Evolutionary conservation across 2,113 vertebrate genomes (phyloP), one percentile per base, ranked within the genome.

Genomic region (Gila orcuttii): DNA sequence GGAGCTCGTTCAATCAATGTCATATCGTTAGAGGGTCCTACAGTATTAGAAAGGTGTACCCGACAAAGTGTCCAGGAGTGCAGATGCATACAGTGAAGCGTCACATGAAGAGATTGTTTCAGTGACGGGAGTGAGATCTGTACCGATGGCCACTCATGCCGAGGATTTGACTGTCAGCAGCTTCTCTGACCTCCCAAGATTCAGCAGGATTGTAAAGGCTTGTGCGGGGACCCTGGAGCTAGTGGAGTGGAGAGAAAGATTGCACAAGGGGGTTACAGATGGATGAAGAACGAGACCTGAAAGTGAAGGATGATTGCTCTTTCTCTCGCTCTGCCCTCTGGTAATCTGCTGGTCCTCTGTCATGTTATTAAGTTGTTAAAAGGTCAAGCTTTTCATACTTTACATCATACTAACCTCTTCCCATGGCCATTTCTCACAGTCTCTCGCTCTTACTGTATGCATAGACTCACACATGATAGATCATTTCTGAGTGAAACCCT

Each of bases 301-400:
- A 81, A 73, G 84, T 82, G 71, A 86, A 68, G 84, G 84, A 88
- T 88, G 76, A 89, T 89, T 78, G 50, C 68, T 79, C 73, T 79
- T 50, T 57, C 19, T 57, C 19, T 33, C 31, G 50, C 23, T 23
- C 45, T 33, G 62, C 52, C 62, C 23, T 75, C 45, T n/a, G n/a
- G 39, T 89, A 78, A 85, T 82, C 75, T 76, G 68, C 68, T 66
- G 73, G 45, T 82, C 79, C 25, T 87, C 83, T 31, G 73, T 19
- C 71, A 60, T 78, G 83, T 66, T 71, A 57, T 87, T 86, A 68
- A 84, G 55, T 86, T 83, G 79, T 52, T 80, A 84, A 87, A 78
- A 85, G 85, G 82, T 86, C 77, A 85, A 57, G 64, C 60, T 84
- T 86, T 85, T 66, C 25, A 79, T 66, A 73, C 17, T 36, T 76